Conservation (phyloP, 2,113 vertebrate genomes). For the Gulo gulo region DNA sequence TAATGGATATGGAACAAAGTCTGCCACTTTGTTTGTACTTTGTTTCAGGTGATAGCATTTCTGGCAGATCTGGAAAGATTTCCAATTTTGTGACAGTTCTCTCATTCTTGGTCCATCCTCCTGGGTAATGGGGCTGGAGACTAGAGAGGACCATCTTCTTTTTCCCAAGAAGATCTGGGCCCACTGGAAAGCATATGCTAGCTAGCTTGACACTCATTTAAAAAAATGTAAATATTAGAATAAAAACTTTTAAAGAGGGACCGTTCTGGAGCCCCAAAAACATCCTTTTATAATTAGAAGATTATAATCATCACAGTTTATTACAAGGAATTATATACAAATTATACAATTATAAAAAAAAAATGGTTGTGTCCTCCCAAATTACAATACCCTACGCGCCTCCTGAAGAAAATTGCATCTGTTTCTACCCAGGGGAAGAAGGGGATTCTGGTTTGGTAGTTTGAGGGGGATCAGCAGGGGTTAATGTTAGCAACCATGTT, state of each 20-base stretch:
- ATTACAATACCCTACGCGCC: background rate
- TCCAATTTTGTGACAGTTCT: background rate
- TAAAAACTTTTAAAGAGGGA: conserved; percentile 34
- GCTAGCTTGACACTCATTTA: background rate
- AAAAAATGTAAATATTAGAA: background rate
- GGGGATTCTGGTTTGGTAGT: background rate
- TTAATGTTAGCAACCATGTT: background rate
- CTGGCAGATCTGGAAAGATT: background rate
- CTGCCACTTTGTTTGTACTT: background rate
- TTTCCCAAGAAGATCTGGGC: background rate
- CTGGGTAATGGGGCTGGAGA: background rate
- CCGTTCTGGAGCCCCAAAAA: conserved; percentile 20
- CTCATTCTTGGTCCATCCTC: background rate
- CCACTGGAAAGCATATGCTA: background rate
- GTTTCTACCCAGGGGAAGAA: background rate
- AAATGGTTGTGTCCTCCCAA: conserved; percentile 29
- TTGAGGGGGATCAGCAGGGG: background rate
- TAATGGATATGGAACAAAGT: background rate
- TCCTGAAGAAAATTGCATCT: conserved; percentile 26
- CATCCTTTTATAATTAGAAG: conserved; percentile 63
- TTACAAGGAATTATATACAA: conserved; percentile 66
- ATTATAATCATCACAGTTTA: conserved; percentile 68
- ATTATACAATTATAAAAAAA: conserved; percentile 70
- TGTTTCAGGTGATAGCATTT: background rate
- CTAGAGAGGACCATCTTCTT: background rate